phyloP scores from a whole-genome alignment of 2,888 invertebrate species.

The Platynereis dumerilii region DNA sequence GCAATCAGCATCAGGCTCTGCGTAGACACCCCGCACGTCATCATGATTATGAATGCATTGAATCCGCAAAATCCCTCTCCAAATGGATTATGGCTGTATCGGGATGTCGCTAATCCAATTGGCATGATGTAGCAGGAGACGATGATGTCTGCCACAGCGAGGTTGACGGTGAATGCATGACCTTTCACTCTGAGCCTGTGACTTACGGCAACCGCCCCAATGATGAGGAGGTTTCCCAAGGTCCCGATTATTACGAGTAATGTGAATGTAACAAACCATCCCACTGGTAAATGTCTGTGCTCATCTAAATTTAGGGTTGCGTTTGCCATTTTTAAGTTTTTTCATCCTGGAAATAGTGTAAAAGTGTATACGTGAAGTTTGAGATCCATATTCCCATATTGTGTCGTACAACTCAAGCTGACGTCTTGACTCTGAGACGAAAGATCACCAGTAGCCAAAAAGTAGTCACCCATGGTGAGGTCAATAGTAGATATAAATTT shows the following conservation, averaged over 20 bases:
- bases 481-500: no score
- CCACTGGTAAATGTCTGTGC: not conserved
- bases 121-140: constrained; percentile 34
- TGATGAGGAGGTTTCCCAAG: constrained; percentile 30
- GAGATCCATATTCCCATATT: no score
- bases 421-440: no score
- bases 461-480: no score
- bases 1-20: constrained; percentile 32
- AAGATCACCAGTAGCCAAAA: no score
- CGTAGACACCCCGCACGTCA: constrained; percentile 26
- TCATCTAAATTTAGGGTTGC: no score
- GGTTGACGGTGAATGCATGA: constrained; percentile 31
- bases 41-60: constrained; percentile 31
- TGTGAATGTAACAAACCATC: not conserved
- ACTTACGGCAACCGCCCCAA: constrained; percentile 26
- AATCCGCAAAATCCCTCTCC: constrained; percentile 22
- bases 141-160: constrained; percentile 32
- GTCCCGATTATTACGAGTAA: constrained; percentile 15
- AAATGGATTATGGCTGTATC: constrained; percentile 18
- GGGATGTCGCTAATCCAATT: constrained; percentile 27
- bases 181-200: constrained; percentile 25
- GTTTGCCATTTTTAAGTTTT: no score
- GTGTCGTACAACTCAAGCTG: no score
- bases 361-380: no score
- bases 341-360: no score